These are phyloP conservation scores for Actinopyga echinites DNA, from an alignment of 53 echinoderm and acorn worm genomes.

Conservation along the genomic window DNA sequence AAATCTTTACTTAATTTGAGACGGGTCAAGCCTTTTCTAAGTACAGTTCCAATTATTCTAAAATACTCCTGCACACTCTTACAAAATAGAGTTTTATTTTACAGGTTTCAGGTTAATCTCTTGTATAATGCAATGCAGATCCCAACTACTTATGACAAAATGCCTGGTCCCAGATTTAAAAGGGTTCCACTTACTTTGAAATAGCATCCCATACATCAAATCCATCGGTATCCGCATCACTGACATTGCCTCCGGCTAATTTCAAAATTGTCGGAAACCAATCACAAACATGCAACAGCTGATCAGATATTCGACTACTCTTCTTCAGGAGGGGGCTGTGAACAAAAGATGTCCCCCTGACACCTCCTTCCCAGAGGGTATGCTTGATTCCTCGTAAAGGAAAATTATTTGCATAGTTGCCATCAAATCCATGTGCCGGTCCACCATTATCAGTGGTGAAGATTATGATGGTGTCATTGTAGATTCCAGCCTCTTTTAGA, in stretches of 20 bases:
- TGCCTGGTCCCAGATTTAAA: not conserved
- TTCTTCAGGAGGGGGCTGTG: conserved; percentile 78
- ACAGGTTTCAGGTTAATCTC: no score
- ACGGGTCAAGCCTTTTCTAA: no score
- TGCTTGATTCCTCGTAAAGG: conserved; percentile 89
- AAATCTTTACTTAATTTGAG: no score
- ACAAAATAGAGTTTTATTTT: no score
- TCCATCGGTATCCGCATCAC: conserved; percentile 61
- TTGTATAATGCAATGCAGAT: no score
- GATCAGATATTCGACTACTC: conserved; percentile 64
- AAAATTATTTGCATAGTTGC: conserved; percentile 86
- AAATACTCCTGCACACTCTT: no score
- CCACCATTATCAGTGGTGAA: conserved; percentile 98
- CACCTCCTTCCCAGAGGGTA: conserved; percentile 93
- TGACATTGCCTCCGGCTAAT: conserved; percentile 72
- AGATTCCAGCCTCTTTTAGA: conserved; percentile 73
- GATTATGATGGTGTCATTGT: conserved; percentile 86
- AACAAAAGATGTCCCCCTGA: conserved; percentile 82
- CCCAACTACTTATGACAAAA: no score
- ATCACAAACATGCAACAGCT: conserved; percentile 82
- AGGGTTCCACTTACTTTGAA: conserved; percentile 61
- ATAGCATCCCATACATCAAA: conserved; percentile 83
- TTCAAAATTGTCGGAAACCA: conserved; percentile 90
- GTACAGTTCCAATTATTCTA: no score
- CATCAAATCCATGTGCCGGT: conserved; percentile 80